These are phyloP conservation scores for Harpegnathos saltator DNA, from an alignment of 1,140 invertebrate species.

Conservation along the genomic window DNA sequence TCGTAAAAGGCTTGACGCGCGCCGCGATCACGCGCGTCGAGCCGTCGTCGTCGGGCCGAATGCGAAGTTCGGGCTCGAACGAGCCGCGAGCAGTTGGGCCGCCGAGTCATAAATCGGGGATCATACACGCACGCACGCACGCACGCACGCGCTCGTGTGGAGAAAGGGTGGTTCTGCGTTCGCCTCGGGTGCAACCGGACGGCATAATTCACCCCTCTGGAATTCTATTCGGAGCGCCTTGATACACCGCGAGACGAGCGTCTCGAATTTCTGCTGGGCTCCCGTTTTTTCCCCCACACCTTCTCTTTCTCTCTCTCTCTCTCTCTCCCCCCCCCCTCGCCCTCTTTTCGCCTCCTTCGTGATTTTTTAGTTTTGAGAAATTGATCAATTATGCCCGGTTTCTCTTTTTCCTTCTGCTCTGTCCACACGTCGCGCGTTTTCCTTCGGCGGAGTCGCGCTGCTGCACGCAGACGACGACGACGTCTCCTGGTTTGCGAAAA, in stretches of 20 bases:
- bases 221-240: conserved; percentile 48
- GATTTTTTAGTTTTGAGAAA: too few species aligned
- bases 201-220: conserved; percentile 58
- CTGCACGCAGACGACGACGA: background rate
- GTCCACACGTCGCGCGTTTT: background rate
- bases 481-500: too few species aligned
- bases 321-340: background rate
- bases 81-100: conserved; percentile 45
- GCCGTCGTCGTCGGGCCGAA: conserved; percentile 15
- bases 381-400: too few species aligned
- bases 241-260: background rate
- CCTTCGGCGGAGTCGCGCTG: background rate
- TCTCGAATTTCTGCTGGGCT: conserved; percentile 22
- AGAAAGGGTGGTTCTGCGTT: conserved; percentile 60
- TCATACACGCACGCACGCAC: conserved; percentile 48
- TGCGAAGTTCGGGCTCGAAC: conserved; percentile 31
- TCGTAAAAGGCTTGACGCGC: background rate
- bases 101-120: conserved; percentile 69
- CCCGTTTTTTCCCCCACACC: background rate
- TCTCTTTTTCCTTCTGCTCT: too few species aligned
- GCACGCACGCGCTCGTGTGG: conserved; percentile 37
- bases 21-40: background rate
- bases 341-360: too few species aligned
- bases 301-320: conserved; percentile 1
- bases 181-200: conserved; percentile 47